Base-by-base conservation (phyloP, 2,888 invertebrate genomes). In the Nasonia oneida region DNA sequence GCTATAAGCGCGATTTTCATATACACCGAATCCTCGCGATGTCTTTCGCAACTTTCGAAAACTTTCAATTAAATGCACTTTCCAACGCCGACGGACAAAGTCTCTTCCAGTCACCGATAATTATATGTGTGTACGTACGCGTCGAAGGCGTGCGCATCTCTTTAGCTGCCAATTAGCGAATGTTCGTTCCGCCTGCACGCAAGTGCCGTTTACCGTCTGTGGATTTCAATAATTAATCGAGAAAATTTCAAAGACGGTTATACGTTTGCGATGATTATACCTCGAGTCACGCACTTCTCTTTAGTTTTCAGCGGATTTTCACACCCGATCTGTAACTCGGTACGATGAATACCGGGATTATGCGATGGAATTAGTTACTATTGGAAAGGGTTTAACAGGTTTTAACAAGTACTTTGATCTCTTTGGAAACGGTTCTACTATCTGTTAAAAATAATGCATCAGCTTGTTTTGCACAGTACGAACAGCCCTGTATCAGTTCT, bases 1-100 rank as follows among this genome's bases (percentile, higher is more conserved):
- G 57, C 5, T 57, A 57, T 33, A 29, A 10, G 14, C 67, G 33
- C 33, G 8, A 67, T 67, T 67, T 67, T n/a, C 14, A 3, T 67
- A 29, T 29, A 29, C 29, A 29, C 14, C 33, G 10, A 67, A 12
- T 67, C 3, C 67, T 67, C 33, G 14, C 33, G 14, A 14, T n/a
- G 73, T 47, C 23, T 23, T 23, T 12, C 23, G 47, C 73, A 47
- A 73, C 73, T 73, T 73, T 73, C 73, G 73, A 73, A 73, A 42
- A 73, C 23, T 23, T 73, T 73, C 73, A 73, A 73, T 73, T 47
- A 73, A 23, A 73, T 39, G 71, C 73, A 73, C 73, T 73, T 73
- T 73, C 73, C 39, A 73, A 33, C 15, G 14, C 23, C 23, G 15
- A 10, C 64, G 15, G 12, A 64, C 64, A 42, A 64, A 64, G 64